Evolutionary conservation across 2,113 vertebrate species (phyloP).

Genomic region (Grallaria varia): DNA sequence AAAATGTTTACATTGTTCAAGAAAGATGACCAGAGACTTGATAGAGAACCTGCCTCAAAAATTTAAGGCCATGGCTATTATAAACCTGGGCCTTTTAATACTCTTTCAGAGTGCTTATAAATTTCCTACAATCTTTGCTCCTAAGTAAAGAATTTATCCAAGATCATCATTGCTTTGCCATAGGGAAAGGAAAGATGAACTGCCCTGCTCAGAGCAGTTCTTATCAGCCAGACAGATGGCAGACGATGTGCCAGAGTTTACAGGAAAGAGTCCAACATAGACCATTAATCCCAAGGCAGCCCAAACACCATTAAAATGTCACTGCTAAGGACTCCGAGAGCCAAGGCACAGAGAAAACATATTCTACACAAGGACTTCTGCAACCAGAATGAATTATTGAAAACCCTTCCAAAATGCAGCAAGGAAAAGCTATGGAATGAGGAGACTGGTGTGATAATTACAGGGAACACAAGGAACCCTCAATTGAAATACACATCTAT

Average conservation of each 20-base stretch:
- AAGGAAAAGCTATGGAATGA: background rate
- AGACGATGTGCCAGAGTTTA: background rate
- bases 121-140: background rate
- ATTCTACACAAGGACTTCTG: background rate
- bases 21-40: background rate
- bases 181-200: background rate
- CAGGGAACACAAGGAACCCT: background rate
- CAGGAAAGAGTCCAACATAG: background rate
- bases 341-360: background rate
- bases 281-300: background rate
- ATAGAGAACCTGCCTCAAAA: background rate
- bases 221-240: background rate
- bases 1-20: background rate
- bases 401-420: background rate
- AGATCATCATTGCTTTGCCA: background rate
- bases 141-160: background rate
- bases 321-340: background rate
- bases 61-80: background rate
- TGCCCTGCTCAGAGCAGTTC: background rate
- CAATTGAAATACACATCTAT: background rate
- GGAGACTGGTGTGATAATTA: background rate
- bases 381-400: background rate
- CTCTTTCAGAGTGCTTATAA: background rate
- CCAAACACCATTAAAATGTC: slow-evolving; percentile 5
- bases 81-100: background rate